Evolutionary conservation across 2,888 invertebrate genomes (phyloP).

Genomic region (Drosophila differens): DNA sequence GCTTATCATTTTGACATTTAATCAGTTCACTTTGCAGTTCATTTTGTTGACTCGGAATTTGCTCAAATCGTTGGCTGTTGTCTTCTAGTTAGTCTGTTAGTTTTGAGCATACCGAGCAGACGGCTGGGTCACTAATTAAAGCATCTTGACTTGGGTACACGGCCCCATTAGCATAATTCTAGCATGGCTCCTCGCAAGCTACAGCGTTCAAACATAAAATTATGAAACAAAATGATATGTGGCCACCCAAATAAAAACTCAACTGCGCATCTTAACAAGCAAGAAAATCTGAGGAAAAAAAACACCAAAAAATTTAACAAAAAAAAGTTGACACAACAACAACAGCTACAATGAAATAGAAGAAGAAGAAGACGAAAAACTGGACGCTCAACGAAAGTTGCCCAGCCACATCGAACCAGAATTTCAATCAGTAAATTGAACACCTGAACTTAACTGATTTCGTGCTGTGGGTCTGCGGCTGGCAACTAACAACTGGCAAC

Average conservation of each 20-base stretch:
- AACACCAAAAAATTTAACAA: background rate
- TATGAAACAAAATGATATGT: slow-evolving; percentile 58
- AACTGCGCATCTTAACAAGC: slow-evolving; percentile 48
- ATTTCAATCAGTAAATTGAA: slow-evolving; percentile 82
- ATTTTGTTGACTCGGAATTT: slow-evolving; percentile 10
- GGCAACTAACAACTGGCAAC: background rate
- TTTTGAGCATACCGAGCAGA: background rate
- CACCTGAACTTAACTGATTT: slow-evolving; percentile 82
- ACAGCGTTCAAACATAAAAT: slow-evolving; percentile 46
- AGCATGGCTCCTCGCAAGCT: slow-evolving; percentile 69
- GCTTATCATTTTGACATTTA: slow-evolving; percentile 66
- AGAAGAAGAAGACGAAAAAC: slow-evolving; percentile 23
- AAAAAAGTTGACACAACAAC: slow-evolving; percentile 32
- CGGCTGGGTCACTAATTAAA: slow-evolving; percentile 51
- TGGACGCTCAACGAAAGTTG: slow-evolving; percentile 71
- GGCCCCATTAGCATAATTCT: slow-evolving; percentile 76
- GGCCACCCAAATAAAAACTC: slow-evolving; percentile 19
- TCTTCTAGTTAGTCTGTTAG: slow-evolving; percentile 8
- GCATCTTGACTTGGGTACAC: slow-evolving; percentile 34
- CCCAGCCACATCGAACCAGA: slow-evolving; percentile 70
- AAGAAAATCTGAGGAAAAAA: slow-evolving; percentile 27
- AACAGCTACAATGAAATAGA: background rate
- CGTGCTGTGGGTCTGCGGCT: slow-evolving; percentile 54
- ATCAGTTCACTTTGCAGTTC: slow-evolving; percentile 56
- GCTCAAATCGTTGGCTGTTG: slow-evolving; percentile 10